Conservation (phyloP, 2,797 vertebrate species). For the Ctenopoma kingsleyae region DNA sequence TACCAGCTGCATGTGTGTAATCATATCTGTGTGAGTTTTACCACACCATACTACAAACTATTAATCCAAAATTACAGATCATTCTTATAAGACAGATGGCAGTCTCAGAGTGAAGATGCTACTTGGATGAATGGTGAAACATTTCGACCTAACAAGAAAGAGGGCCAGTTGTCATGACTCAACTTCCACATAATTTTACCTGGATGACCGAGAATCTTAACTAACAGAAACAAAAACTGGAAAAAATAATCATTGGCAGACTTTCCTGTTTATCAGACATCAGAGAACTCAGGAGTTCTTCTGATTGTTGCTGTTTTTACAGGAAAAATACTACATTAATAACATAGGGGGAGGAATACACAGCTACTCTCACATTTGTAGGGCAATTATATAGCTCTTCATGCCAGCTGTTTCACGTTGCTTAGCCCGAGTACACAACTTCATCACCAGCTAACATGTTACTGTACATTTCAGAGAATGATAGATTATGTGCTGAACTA, state of each 20-base stretch:
- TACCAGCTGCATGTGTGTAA: too few species aligned
- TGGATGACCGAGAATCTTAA: background rate
- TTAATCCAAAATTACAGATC: constrained; percentile 12
- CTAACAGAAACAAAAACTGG: background rate
- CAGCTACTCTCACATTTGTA: background rate
- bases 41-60: constrained; percentile 11
- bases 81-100: constrained; percentile 5
- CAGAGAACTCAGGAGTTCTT: background rate
- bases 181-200: too few species aligned
- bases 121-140: too few species aligned
- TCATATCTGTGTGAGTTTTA: background rate
- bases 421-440: background rate
- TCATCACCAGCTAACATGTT: background rate
- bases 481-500: too few species aligned
- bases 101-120: too few species aligned
- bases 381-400: background rate
- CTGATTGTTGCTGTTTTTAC: background rate
- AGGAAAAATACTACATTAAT: background rate
- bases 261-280: constrained; percentile 6
- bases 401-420: background rate
- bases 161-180: too few species aligned
- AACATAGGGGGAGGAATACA: too few species aligned
- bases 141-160: too few species aligned
- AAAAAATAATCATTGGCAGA: constrained; percentile 1
- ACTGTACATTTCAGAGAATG: background rate